Evolutionary conservation across 2,797 vertebrate species (phyloP).

Genomic region (Amblyraja radiata): DNA sequence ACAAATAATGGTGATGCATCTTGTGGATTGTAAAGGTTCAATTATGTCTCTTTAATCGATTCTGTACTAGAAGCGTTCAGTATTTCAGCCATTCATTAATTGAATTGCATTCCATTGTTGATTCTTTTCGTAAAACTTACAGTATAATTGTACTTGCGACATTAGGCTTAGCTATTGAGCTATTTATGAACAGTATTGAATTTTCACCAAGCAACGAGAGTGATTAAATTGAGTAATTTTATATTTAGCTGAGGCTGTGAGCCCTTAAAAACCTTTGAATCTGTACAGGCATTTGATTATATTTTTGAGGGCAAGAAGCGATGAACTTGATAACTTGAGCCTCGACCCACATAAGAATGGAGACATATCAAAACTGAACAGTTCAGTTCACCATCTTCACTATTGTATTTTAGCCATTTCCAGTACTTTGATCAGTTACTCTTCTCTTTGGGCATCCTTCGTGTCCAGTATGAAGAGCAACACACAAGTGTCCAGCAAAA

Average conservation of each 20-base stretch:
- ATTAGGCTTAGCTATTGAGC: neutral
- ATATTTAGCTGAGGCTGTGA: neutral
- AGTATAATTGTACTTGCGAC: neutral
- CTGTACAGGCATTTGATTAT: neutral
- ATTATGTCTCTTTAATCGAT: neutral
- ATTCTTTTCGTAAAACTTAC: neutral
- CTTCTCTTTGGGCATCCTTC: neutral
- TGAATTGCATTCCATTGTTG: neutral
- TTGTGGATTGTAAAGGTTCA: neutral
- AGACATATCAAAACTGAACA: neutral
- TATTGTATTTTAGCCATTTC: neutral
- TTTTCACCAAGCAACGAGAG: neutral
- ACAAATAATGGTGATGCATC: neutral
- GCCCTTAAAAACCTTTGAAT: neutral
- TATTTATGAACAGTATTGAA: neutral
- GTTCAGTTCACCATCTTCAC: neutral
- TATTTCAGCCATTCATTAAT: neutral
- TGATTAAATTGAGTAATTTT: neutral
- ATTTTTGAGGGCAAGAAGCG: neutral
- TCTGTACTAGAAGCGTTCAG: neutral
- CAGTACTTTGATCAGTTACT: neutral
- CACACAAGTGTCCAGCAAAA: neutral
- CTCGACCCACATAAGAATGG: neutral
- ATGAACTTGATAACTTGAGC: neutral
- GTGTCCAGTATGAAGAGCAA: neutral